phyloP scores from a whole-genome alignment of 1,140 invertebrate genomes.

The Zaprionus inermis region DNA sequence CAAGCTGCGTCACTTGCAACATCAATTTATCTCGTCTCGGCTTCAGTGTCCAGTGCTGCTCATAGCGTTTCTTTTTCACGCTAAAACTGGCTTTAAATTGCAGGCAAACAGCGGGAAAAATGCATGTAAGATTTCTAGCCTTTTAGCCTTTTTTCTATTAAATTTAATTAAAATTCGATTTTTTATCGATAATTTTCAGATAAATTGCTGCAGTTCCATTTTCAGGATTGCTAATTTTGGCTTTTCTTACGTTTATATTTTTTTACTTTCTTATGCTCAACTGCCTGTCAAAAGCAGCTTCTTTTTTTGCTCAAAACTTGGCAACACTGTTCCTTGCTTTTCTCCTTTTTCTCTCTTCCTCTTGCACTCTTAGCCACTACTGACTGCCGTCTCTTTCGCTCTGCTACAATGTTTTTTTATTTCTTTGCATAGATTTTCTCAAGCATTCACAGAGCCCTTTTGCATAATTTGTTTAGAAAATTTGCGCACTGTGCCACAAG shows the following conservation, averaged over 20 bases:
- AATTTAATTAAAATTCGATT: no score
- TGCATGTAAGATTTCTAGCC: no score
- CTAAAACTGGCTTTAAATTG: no score
- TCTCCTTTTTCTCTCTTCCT: neutral
- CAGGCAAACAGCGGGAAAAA: no score
- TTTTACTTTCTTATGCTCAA: no score
- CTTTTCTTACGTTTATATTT: neutral
- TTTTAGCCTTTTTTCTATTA: no score
- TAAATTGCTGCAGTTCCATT: no score
- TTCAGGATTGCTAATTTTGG: no score
- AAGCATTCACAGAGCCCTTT: constrained; percentile 1
- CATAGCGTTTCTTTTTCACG: no score
- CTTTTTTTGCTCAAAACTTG: no score
- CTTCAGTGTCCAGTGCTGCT: neutral
- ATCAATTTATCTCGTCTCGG: constrained; percentile 20
- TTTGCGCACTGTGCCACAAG: neutral
- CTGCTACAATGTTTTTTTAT: neutral
- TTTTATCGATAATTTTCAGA: no score
- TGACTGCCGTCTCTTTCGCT: neutral
- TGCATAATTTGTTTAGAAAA: constrained; percentile 11
- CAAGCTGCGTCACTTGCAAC: constrained; percentile 41
- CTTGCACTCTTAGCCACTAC: neutral
- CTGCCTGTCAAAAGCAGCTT: no score
- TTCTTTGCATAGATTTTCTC: neutral
- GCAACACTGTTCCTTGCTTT: neutral